Conservation (phyloP, 2,113 vertebrate genomes). For the Myxocyprinus asiaticus region DNA sequence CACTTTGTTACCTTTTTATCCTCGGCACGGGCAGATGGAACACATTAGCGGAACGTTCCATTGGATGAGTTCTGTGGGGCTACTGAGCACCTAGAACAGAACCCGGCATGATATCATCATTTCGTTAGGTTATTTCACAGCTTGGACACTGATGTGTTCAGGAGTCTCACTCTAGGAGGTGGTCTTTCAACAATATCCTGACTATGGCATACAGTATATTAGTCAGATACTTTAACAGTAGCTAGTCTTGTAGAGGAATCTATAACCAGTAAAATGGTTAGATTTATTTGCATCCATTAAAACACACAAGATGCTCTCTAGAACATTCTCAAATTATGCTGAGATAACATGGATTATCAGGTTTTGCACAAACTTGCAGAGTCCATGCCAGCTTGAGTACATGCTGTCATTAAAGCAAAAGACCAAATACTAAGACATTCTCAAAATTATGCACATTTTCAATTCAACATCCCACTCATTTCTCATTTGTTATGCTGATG, state of each 20-base stretch:
- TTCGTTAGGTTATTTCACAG: conserved; percentile 28
- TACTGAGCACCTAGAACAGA: conserved; percentile 10
- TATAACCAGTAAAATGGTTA: no score
- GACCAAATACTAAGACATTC: no score
- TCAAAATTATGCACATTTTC: no score
- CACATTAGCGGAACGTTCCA: conserved; percentile 48
- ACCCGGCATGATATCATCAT: conserved; percentile 30
- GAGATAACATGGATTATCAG: no score
- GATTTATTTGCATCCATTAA: no score
- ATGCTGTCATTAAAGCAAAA: no score
- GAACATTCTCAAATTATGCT: no score
- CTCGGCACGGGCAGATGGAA: conserved; percentile 32
- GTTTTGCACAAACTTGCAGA: no score
- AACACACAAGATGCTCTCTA: no score
- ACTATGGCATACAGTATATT: neutral
- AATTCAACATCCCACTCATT: no score
- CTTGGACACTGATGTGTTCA: conserved; percentile 18
- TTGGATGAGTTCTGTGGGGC: conserved; percentile 38
- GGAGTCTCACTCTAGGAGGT: conserved; percentile 15
- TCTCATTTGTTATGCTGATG: no score
- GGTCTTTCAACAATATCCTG: conserved; percentile 7
- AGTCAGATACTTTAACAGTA: conserved; percentile 12
- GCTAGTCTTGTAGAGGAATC: neutral
- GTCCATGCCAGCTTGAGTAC: no score
- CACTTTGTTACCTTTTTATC: conserved; percentile 56